Percentiles rank a stretch among this genome's conserved stretches.
Evolutionary conservation across 2,888 invertebrate species (phyloP).

Genomic region (Colostygia pectinataria): DNA sequence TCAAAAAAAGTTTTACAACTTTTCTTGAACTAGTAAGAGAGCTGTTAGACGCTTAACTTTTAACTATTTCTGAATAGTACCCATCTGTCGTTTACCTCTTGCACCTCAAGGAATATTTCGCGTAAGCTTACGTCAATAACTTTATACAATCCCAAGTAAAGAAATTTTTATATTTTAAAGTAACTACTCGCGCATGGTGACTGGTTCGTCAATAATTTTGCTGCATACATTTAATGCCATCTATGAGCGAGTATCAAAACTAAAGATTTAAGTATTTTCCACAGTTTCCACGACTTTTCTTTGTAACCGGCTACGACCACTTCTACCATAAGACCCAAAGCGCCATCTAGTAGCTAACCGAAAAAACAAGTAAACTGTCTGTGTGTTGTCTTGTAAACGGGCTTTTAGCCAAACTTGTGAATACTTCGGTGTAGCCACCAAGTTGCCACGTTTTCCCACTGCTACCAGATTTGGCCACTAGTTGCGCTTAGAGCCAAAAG

Average conservation of each 20-base stretch:
- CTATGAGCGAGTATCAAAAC: slow-evolving; percentile 2
- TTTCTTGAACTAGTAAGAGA: too few relatives aligned
- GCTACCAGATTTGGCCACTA: too few relatives aligned
- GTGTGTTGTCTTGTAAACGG: too few relatives aligned
- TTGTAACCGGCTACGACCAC: too few relatives aligned
- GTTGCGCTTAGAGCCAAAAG: too few relatives aligned
- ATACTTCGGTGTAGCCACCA: too few relatives aligned
- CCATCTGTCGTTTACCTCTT: not conserved
- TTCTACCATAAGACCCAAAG: too few relatives aligned
- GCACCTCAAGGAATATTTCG: not conserved
- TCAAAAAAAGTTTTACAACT: too few relatives aligned
- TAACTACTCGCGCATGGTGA: not conserved
- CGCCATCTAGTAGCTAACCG: slow-evolving; percentile 1
- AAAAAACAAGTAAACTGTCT: not conserved
- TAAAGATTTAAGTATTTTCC: not conserved
- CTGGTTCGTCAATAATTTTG: slow-evolving; percentile 1
- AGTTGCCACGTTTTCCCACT: too few relatives aligned
- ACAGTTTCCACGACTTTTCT: not conserved
- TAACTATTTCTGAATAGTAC: not conserved
- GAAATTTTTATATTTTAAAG: not conserved
- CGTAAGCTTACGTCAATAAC: not conserved
- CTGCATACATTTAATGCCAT: slow-evolving; percentile 8
- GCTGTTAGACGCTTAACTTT: too few relatives aligned
- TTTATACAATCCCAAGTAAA: not conserved
- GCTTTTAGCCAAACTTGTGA: too few relatives aligned